A percentile compares a stretch with the other conserved stretches of the same genome.
Evolutionary conservation across 2,888 invertebrate genomes (phyloP).

Genomic region (Aspidiotus destructor): DNA sequence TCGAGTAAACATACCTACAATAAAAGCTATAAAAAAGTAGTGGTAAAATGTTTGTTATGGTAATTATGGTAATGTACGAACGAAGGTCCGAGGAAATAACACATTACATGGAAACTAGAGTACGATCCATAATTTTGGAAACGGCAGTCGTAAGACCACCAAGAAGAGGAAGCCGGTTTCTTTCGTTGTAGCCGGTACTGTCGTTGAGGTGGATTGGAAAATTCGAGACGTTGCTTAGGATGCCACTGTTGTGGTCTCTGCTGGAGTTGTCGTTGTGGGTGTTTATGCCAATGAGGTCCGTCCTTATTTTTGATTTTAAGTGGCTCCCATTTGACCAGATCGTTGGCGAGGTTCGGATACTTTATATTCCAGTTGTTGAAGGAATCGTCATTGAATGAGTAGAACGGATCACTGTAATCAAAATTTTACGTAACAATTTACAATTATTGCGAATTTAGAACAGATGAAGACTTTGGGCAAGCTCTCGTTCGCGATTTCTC

Average conservation of each 20-base stretch:
- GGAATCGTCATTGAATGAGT: not conserved
- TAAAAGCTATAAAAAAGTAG: not conserved
- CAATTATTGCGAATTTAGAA: too few relatives aligned
- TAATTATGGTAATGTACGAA: conserved; percentile 8
- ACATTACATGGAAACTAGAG: conserved; percentile 23
- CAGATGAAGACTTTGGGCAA: too few relatives aligned
- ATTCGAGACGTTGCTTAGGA: too few relatives aligned
- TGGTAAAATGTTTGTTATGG: conserved; percentile 9
- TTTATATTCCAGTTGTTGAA: not conserved
- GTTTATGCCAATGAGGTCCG: not conserved
- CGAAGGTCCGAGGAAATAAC: conserved; percentile 23
- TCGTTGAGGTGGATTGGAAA: not conserved
- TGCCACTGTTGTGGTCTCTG: too few relatives aligned
- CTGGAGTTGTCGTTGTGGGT: not conserved
- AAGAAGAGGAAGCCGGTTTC: conserved; percentile 6
- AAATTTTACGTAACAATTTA: too few relatives aligned
- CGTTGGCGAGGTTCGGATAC: conserved; percentile 12
- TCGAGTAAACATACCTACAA: not conserved
- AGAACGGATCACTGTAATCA: too few relatives aligned
- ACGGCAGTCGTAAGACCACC: conserved; percentile 28
- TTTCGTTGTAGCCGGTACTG: conserved; percentile 1
- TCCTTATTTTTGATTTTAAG: conserved; percentile 12
- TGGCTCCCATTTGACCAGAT: conserved; percentile 13
- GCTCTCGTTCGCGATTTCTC: too few relatives aligned
- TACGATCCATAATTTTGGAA: conserved; percentile 15